Conservation (phyloP, 2,888 invertebrate genomes). For the Andrena bicolor region DNA sequence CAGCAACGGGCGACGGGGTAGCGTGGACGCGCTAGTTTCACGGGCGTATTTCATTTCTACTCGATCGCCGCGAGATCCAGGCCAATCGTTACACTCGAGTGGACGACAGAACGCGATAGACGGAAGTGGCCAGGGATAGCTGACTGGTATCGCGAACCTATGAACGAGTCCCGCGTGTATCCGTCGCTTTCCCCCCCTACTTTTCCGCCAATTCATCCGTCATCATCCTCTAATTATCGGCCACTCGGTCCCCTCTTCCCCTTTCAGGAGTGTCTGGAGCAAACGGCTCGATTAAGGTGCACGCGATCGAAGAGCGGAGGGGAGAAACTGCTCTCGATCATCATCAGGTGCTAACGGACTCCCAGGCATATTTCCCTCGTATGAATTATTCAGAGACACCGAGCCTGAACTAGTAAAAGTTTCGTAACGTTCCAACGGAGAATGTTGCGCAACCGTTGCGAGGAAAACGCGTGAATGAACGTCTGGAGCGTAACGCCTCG, state of each 20-base stretch:
- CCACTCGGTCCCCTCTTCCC: background rate
- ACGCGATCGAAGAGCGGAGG: background rate
- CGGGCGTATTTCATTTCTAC: constrained; percentile 36
- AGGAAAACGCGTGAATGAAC: constrained; percentile 30
- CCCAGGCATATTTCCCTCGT: constrained; percentile 19
- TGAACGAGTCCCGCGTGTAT: constrained; percentile 25
- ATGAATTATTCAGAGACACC: constrained; percentile 54
- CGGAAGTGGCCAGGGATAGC: constrained; percentile 47
- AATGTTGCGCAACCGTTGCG: constrained; percentile 34
- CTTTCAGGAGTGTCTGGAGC: background rate
- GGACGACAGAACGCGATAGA: constrained; percentile 51
- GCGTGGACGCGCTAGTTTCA: constrained; percentile 15
- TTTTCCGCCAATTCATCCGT: constrained; percentile 1
- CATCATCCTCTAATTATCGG: background rate
- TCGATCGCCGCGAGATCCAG: constrained; percentile 44
- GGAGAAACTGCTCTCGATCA: constrained; percentile 15
- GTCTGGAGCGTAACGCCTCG: constrained; percentile 1
- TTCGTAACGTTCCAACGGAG: constrained; percentile 15
- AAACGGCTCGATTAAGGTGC: constrained; percentile 5
- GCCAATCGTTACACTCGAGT: constrained; percentile 61
- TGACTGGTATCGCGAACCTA: constrained; percentile 57
- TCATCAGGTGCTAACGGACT: background rate
- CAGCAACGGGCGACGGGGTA: background rate
- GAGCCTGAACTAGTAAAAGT: constrained; percentile 38
- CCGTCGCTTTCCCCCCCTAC: constrained; percentile 17